A percentile compares a stretch with the other conserved stretches of the same genome.
phyloP scores from a whole-genome alignment of 2,888 invertebrate genomes.

The Chromoteleia sp. region DNA sequence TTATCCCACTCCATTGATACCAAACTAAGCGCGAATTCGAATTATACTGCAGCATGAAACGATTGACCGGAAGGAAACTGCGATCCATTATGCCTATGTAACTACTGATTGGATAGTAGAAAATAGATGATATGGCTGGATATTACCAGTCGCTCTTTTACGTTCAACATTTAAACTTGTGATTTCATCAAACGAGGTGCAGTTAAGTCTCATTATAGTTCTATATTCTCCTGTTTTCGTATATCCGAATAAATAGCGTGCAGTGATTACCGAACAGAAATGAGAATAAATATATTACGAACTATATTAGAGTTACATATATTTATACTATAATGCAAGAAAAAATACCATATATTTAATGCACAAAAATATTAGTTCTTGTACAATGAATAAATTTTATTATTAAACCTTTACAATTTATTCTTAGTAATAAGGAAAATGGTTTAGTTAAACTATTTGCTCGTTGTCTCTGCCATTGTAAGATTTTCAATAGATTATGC shows the following conservation, averaged over 20 bases:
- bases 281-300: neutral
- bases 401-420: too few relatives aligned
- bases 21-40: constrained; percentile 59
- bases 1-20: constrained; percentile 46
- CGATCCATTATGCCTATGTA: constrained; percentile 61
- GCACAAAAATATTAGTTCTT: too few relatives aligned
- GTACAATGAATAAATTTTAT: neutral
- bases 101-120: constrained; percentile 63
- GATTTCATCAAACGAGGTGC: constrained; percentile 44
- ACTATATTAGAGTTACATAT: too few relatives aligned
- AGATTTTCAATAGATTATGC: too few relatives aligned
- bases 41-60: constrained; percentile 62
- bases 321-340: too few relatives aligned
- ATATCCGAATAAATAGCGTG: constrained; percentile 8
- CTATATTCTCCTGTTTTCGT: constrained; percentile 15
- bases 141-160: constrained; percentile 51
- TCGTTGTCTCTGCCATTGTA: too few relatives aligned
- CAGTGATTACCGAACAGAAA: constrained; percentile 1
- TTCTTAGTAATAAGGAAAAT: constrained; percentile 15
- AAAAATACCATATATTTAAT: too few relatives aligned
- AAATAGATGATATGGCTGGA: constrained; percentile 51
- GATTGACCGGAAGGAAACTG: constrained; percentile 64
- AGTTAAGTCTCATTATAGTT: constrained; percentile 45
- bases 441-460: neutral
- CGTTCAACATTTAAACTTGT: constrained; percentile 46